Conservation (phyloP, 1,140 invertebrate species). For the Brachionus angularis region DNA sequence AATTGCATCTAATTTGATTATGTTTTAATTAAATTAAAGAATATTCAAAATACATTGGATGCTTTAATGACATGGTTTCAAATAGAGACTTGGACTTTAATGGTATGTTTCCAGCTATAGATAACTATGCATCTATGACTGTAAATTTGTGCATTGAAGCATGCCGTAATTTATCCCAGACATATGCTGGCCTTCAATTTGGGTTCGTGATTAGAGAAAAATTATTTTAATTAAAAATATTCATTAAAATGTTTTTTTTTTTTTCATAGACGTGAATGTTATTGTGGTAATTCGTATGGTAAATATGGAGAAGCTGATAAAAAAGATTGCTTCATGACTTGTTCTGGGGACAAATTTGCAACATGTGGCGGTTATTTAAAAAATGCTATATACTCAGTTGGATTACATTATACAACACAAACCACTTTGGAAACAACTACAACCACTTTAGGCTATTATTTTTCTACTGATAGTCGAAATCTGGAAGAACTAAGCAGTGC, state of each 20-base stretch:
- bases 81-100: conserved; percentile 16
- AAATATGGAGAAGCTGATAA: conserved; percentile 10
- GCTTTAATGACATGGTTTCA: conserved; percentile 15
- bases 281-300: conserved; percentile 22
- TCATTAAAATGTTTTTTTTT: not conserved
- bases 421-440: not conserved
- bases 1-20: not conserved
- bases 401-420: not conserved
- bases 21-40: conserved; percentile 23
- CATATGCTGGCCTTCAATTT: conserved; percentile 41
- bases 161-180: conserved; percentile 2
- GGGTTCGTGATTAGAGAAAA: no score
- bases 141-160: conserved; percentile 9
- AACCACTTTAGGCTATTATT: no score
- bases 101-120: not conserved
- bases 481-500: no score
- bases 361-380: conserved; percentile 23
- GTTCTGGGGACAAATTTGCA: conserved; percentile 13
- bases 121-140: conserved; percentile 9
- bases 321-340: conserved; percentile 39
- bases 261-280: conserved; percentile 14
- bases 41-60: conserved; percentile 35
- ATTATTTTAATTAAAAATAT: not conserved
- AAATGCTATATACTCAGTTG: conserved; percentile 24
- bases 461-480: no score